Base-by-base conservation (phyloP, 2,797 vertebrate genomes). In the Telmatherina bonti region DNA sequence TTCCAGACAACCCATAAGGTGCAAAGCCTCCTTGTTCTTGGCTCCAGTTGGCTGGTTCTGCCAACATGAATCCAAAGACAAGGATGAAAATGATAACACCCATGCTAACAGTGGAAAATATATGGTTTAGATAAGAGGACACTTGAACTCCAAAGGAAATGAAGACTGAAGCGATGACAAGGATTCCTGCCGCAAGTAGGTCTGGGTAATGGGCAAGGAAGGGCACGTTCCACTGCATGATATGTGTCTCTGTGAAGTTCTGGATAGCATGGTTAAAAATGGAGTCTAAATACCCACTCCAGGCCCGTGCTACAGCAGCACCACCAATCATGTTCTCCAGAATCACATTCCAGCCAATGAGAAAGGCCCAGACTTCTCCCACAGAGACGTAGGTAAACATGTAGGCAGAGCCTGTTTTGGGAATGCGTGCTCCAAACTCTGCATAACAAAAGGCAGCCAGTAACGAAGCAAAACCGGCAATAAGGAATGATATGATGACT, bases 341-440 rank as follows among this genome's bases (percentile, higher is more conserved):
- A 69, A 99, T 93, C 58, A 99, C 96, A 0, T 99, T 98, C 98
- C 98, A 99, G 62, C 98, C 97, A 0, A 99, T 98, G 53, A 99
- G 95, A 81, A 99, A 99, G 62, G 98, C 98, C 97, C 98, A 99
- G 58, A 99, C 84, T 85, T 99, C 98, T 0, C 98, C 98, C 77
- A 99, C 94, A 0, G 96, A 97, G 62, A 99, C 95, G 0, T 99
- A 99, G 2, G 98, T 99, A 89, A 98, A 99, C 95, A 99, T 96
- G 85, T 99, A 99, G 38, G 98, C 97, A 1, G 98, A 99, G 70
- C 97, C 97, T 0, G 96, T 98, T 88, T 96, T 97, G 53, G 97
- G 97, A 53, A 99, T 96, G 0, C 96, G 95, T 0, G 98, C 97
- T 15, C 98, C 97, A 60, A 99, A 98, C 87, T 99, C 98, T 0